A percentile compares a stretch with the other conserved stretches of the same genome.
These are phyloP conservation scores for Momotus momota DNA, from an alignment of 2,797 vertebrate species.

Conservation along the genomic window DNA sequence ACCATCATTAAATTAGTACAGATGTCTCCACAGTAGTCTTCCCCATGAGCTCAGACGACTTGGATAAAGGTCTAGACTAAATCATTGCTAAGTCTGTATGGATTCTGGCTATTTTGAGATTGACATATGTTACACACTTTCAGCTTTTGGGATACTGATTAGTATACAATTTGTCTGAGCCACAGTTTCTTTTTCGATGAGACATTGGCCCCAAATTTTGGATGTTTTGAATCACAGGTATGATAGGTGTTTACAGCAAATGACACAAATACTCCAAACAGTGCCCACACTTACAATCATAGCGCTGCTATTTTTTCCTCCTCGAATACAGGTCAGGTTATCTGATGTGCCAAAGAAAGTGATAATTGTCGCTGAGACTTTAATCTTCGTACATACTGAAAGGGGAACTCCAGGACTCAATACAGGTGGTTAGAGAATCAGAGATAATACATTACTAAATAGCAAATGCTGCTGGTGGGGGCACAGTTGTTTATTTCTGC, in stretches of 20 bases:
- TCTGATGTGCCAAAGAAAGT: neutral
- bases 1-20: conserved; percentile 51
- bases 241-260: neutral
- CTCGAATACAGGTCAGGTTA: neutral
- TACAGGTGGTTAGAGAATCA: neutral
- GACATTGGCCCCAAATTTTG: neutral
- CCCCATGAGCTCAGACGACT: neutral
- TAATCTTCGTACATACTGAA: neutral
- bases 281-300: neutral
- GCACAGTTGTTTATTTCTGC: neutral
- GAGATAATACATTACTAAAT: neutral
- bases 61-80: conserved; percentile 54
- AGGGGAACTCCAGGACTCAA: neutral
- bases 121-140: conserved; percentile 30
- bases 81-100: conserved; percentile 11
- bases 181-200: neutral
- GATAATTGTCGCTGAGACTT: neutral
- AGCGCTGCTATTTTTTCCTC: neutral
- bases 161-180: neutral
- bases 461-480: neutral
- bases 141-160: neutral
- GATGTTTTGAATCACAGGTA: neutral
- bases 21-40: conserved; percentile 55
- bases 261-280: neutral
- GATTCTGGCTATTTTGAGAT: conserved; percentile 9